A percentile compares a stretch with the other conserved stretches of the same genome.
phyloP scores from a whole-genome alignment of 2,888 invertebrate species.

The Lithophane semibrunnea region DNA sequence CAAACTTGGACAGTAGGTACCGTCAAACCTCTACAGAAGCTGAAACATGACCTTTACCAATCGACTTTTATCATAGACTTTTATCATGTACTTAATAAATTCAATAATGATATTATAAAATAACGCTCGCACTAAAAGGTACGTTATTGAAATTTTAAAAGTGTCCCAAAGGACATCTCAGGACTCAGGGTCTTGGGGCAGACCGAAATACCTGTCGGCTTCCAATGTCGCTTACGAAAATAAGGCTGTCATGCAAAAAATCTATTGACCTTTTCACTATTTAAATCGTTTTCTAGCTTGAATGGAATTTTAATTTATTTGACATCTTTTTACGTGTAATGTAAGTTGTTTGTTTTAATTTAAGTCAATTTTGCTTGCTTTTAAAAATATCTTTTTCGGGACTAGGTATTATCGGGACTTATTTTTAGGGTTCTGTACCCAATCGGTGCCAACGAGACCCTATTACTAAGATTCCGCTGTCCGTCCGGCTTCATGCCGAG shows the following conservation, averaged over 20 bases:
- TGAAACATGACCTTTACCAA: not conserved
- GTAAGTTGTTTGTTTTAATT: no score
- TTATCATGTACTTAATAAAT: constrained; percentile 4
- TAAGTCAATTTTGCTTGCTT: no score
- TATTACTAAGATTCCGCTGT: not conserved
- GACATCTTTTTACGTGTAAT: not conserved
- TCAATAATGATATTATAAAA: constrained; percentile 24
- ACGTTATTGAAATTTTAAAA: constrained; percentile 26
- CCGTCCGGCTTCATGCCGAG: no score
- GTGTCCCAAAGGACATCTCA: constrained; percentile 40
- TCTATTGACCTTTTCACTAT: constrained; percentile 16
- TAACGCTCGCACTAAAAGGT: constrained; percentile 1
- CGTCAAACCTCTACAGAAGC: not conserved
- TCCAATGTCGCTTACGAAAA: constrained; percentile 37
- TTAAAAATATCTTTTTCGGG: no score
- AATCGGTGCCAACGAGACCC: no score
- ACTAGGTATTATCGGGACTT: no score
- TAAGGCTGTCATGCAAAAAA: constrained; percentile 27
- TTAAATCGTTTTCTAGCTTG: constrained; percentile 1
- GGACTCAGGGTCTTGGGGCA: not conserved
- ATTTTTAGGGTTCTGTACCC: not conserved
- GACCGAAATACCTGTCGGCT: constrained; percentile 43
- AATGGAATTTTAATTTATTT: constrained; percentile 13
- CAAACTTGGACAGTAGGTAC: not conserved
- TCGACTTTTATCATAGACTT: not conserved